phyloP scores from a whole-genome alignment of 2,888 invertebrate genomes.

The Notodonta ziczac region DNA sequence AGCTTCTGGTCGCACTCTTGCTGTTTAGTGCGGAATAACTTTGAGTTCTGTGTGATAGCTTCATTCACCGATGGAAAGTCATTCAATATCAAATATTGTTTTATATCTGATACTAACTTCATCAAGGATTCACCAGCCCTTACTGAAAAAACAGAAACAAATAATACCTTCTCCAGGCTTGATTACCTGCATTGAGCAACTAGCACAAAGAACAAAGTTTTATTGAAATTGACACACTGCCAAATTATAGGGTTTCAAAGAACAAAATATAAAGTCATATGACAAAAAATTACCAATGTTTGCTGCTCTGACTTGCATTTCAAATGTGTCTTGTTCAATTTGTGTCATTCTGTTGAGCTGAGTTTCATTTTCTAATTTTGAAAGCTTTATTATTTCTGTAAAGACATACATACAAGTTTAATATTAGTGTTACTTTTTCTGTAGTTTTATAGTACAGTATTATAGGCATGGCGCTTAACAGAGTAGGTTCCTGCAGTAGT shows the following conservation, averaged over 20 bases:
- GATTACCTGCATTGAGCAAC: no score
- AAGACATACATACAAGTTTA: neutral
- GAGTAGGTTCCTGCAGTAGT: no score
- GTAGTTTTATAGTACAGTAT: no score
- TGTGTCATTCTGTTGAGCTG: constrained; percentile 96
- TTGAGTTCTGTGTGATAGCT: constrained; percentile 97
- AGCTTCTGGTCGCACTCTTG: constrained; percentile 97
- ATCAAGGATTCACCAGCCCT: constrained; percentile 98
- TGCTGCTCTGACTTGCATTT: constrained; percentile 98
- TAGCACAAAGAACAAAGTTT: no score
- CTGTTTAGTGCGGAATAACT: constrained; percentile 94
- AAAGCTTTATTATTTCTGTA: constrained; percentile 94
- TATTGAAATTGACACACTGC: no score
- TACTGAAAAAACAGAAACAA: constrained; percentile 82
- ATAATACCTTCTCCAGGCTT: no score
- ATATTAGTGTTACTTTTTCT: no score
- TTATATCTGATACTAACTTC: constrained; percentile 98
- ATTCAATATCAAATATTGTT: constrained; percentile 98
- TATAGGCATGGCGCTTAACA: no score
- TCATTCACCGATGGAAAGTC: constrained; percentile 99
- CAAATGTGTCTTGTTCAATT: constrained; percentile 97
- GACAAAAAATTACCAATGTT: constrained; percentile 88
- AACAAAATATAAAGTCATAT: no score
- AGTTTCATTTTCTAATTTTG: constrained; percentile 95
- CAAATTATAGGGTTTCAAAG: no score